phyloP scores from a whole-genome alignment of 2,113 vertebrate species.

The Eira barbara region DNA sequence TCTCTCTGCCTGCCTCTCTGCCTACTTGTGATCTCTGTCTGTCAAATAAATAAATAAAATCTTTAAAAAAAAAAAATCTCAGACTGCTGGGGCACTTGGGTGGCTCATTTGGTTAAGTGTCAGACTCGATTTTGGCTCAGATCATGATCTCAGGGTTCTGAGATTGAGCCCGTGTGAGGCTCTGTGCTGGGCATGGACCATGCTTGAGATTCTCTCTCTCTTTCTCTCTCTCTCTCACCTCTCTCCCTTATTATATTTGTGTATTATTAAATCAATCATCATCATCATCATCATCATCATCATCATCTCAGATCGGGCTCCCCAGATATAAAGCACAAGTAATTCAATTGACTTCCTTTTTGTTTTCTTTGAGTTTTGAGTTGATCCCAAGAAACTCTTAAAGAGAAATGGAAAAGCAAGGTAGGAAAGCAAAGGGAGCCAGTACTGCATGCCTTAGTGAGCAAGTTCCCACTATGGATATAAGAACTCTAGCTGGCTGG shows the following conservation, averaged over 20 bases:
- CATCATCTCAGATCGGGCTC: neutral
- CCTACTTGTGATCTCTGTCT: too few species aligned
- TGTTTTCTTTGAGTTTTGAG: neutral
- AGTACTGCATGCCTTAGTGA: fast-evolving
- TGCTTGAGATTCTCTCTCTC: neutral
- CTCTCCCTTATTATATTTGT: neutral
- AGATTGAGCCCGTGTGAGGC: neutral
- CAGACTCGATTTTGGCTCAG: neutral
- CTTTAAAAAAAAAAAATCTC: neutral
- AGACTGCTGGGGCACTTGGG: too few species aligned
- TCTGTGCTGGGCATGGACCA: neutral
- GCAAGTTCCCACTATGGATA: neutral
- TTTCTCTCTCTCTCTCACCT: neutral
- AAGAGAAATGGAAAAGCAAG: neutral
- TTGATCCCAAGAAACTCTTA: neutral
- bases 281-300: too few species aligned
- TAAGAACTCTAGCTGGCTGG: neutral
- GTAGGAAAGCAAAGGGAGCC: neutral
- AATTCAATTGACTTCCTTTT: neutral
- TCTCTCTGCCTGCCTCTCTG: too few species aligned
- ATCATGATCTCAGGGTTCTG: neutral
- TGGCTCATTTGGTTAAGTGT: too few species aligned
- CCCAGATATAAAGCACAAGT: neutral
- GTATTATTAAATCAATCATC: neutral
- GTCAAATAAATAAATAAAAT: too few species aligned